phyloP scores from a whole-genome alignment of 2,888 invertebrate genomes.

The Lycaena phlaeas region DNA sequence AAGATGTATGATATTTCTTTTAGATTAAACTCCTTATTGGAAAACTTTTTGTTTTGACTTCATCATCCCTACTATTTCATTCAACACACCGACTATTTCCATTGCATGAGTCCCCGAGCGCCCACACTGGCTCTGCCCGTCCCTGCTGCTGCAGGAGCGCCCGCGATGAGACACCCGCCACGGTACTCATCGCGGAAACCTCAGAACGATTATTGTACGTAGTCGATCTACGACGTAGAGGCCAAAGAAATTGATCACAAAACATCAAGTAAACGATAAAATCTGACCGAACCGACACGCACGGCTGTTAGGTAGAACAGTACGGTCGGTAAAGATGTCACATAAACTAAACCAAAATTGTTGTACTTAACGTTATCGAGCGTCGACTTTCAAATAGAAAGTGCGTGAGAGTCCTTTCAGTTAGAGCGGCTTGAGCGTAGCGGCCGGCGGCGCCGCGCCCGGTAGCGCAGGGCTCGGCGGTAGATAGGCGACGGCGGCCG shows the following conservation, averaged over 20 bases:
- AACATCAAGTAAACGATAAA: constrained; percentile 12
- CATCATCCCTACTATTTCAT: constrained; percentile 21
- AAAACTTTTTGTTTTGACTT: constrained; percentile 35
- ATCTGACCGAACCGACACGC: constrained; percentile 5
- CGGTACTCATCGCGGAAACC: not conserved
- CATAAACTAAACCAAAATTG: constrained; percentile 10
- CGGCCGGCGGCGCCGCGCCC: constrained; percentile 42
- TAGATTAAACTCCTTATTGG: constrained; percentile 40
- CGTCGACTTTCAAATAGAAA: constrained; percentile 38
- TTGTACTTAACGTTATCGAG: constrained; percentile 31
- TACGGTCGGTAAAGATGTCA: constrained; percentile 12
- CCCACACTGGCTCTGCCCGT: not conserved
- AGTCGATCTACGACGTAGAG: not conserved
- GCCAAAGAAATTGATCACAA: constrained; percentile 1
- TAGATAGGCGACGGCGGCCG: constrained; percentile 48
- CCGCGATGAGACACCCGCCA: not conserved
- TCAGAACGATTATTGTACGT: not conserved
- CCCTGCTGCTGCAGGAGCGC: not conserved
- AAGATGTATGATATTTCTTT: constrained; percentile 31
- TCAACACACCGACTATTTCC: not conserved
- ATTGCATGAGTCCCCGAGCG: not conserved
- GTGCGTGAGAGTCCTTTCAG: constrained; percentile 57
- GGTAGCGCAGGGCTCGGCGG: constrained; percentile 24
- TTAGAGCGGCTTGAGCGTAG: constrained; percentile 26
- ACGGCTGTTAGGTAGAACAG: constrained; percentile 17